Evolutionary conservation across 2,113 vertebrate genomes (phyloP).

Genomic region (Sinosuthora webbiana): DNA sequence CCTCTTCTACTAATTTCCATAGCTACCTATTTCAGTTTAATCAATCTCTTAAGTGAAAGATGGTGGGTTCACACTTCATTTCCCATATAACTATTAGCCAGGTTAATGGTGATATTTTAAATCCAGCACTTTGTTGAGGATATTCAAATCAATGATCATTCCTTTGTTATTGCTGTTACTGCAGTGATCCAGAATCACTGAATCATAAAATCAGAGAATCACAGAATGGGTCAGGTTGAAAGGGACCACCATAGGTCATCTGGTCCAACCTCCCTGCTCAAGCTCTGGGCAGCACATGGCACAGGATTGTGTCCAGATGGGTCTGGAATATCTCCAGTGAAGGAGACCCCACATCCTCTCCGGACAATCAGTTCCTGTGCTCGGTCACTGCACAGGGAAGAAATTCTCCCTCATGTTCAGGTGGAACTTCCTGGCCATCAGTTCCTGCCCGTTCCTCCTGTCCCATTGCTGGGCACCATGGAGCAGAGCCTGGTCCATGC

Average conservation of each 20-base stretch:
- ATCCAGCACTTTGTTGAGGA: neutral
- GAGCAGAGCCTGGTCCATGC: neutral
- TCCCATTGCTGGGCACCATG: fast-evolving
- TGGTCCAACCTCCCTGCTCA: neutral
- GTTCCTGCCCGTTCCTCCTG: fast-evolving
- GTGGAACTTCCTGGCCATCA: neutral
- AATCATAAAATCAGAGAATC: neutral
- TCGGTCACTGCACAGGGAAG: fast-evolving
- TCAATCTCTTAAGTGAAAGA: neutral
- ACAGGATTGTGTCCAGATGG: neutral
- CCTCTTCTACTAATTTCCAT: neutral
- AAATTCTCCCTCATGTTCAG: neutral
- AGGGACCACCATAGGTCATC: neutral
- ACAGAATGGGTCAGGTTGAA: neutral
- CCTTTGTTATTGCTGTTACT: neutral
- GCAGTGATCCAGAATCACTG: neutral
- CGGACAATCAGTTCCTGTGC: neutral
- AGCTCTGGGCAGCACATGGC: neutral
- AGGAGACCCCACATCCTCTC: neutral
- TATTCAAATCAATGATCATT: neutral
- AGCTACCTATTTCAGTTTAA: neutral
- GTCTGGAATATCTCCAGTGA: neutral
- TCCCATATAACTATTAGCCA: neutral
- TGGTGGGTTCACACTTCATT: neutral
- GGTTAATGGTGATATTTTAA: neutral